Evolutionary conservation across 2,797 vertebrate species (phyloP).

Genomic region (Melanotaenia parkinsoni): DNA sequence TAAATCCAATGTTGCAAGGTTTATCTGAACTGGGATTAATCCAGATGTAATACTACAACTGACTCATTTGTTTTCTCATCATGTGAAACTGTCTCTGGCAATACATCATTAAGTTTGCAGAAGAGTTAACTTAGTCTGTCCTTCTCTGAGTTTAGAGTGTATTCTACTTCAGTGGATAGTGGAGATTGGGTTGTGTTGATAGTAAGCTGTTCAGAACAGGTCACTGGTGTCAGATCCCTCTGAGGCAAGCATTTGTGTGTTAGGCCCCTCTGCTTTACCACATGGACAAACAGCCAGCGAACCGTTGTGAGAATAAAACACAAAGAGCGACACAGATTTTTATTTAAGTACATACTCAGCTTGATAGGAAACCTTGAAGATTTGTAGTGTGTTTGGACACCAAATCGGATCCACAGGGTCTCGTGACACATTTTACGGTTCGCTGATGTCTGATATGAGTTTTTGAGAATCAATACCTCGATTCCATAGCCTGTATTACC

Average conservation of each 20-base stretch:
- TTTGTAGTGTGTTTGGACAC: conserved; percentile 19
- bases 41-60: conserved; percentile 32
- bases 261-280: conserved; percentile 7
- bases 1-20: conserved; percentile 31
- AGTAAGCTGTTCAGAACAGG: conserved; percentile 50
- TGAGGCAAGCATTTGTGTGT: conserved; percentile 23
- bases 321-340: conserved; percentile 15
- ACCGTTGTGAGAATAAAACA: conserved; percentile 17
- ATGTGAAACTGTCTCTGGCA: conserved; percentile 19
- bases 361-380: neutral
- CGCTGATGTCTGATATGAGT: conserved; percentile 27
- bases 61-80: conserved; percentile 42
- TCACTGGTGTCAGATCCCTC: conserved; percentile 53
- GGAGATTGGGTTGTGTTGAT: conserved; percentile 45
- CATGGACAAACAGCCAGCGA: conserved; percentile 27
- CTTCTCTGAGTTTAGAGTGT: neutral
- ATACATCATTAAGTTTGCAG: neutral
- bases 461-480: conserved; percentile 47
- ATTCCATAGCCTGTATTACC: conserved; percentile 23
- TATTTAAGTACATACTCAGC: conserved; percentile 18
- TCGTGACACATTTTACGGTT: conserved; percentile 34
- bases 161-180: conserved; percentile 5
- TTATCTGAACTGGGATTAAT: conserved; percentile 31
- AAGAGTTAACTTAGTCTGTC: conserved; percentile 8
- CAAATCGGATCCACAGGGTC: conserved; percentile 8